These are phyloP conservation scores for Microdon myrmicae DNA, from an alignment of 2,888 invertebrate species.

Conservation along the genomic window DNA sequence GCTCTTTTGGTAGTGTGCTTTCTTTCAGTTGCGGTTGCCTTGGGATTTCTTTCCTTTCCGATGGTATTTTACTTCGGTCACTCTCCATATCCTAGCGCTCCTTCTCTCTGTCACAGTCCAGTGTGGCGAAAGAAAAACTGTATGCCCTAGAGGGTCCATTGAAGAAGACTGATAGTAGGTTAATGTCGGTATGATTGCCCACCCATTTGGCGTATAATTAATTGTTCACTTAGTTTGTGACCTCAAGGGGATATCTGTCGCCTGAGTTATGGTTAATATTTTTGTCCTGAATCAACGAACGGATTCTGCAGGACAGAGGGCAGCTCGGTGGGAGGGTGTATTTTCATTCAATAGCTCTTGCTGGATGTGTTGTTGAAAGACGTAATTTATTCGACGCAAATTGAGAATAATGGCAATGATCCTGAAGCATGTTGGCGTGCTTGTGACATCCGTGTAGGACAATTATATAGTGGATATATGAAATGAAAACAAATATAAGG, in stretches of 20 bases:
- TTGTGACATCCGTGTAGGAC: background rate
- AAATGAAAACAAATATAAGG: background rate
- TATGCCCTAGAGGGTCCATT: slow-evolving; percentile 48
- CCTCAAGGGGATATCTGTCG: slow-evolving; percentile 48
- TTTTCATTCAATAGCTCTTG: slow-evolving; percentile 2
- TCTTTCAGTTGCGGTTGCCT: slow-evolving; percentile 28
- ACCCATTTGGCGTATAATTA: slow-evolving; percentile 52
- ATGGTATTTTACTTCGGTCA: slow-evolving; percentile 2
- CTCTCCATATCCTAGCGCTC: background rate
- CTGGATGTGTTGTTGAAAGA: slow-evolving; percentile 23
- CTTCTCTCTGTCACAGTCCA: background rate
- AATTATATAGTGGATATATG: slow-evolving; percentile 3
- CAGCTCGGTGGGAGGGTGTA: background rate
- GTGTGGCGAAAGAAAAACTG: slow-evolving; percentile 48
- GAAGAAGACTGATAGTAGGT: slow-evolving; percentile 51
- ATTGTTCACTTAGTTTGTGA: slow-evolving; percentile 51
- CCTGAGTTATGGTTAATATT: slow-evolving; percentile 49
- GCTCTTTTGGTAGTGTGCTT: too few relatives aligned
- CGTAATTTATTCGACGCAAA: slow-evolving; percentile 20
- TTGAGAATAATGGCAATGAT: slow-evolving; percentile 23
- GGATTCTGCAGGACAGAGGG: slow-evolving; percentile 2
- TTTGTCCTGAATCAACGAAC: slow-evolving; percentile 33
- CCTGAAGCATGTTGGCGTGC: slow-evolving; percentile 11
- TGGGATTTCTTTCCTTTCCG: slow-evolving; percentile 30
- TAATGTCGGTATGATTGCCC: slow-evolving; percentile 52